Percentiles rank a stretch among this genome's conserved stretches.
Evolutionary conservation across 2,113 vertebrate species (phyloP).

Genomic region (Callipepla squamata): DNA sequence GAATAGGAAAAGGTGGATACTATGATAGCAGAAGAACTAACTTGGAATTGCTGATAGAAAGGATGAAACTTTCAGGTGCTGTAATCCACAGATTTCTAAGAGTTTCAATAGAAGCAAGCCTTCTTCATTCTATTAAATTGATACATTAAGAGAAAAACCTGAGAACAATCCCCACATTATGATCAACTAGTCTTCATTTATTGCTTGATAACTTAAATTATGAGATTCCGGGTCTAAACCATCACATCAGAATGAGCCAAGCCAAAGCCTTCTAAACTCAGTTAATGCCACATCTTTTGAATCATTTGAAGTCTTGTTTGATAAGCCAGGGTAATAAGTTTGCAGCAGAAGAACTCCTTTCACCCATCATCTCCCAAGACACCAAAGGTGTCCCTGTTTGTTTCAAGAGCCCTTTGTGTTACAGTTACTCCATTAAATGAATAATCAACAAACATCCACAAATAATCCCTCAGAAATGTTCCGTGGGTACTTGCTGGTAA

Average conservation of each 20-base stretch:
- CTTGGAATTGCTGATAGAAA: not conserved
- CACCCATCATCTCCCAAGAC: not conserved
- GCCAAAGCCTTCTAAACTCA: not conserved
- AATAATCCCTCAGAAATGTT: not conserved
- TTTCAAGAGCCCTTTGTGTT: not conserved
- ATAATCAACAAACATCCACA: not conserved
- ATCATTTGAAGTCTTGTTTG: not conserved
- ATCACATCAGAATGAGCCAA: not conserved
- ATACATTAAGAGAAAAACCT: not conserved
- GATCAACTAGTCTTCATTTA: not conserved
- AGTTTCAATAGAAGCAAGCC: not conserved
- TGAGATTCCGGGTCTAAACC: not conserved
- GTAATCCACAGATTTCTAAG: not conserved
- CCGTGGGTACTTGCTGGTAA: not conserved
- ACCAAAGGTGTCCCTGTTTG: not conserved
- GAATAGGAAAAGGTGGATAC: not conserved
- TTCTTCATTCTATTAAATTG: not conserved
- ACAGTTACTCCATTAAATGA: not conserved
- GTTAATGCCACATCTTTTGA: fast-evolving
- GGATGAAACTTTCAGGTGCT: not conserved
- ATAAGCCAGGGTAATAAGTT: not conserved
- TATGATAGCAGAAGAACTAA: not conserved
- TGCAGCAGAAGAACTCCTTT: not conserved
- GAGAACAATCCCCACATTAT: not conserved
- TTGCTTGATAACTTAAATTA: not conserved